Conservation (phyloP, 2,113 vertebrate species). For the Panthera tigris region DNA sequence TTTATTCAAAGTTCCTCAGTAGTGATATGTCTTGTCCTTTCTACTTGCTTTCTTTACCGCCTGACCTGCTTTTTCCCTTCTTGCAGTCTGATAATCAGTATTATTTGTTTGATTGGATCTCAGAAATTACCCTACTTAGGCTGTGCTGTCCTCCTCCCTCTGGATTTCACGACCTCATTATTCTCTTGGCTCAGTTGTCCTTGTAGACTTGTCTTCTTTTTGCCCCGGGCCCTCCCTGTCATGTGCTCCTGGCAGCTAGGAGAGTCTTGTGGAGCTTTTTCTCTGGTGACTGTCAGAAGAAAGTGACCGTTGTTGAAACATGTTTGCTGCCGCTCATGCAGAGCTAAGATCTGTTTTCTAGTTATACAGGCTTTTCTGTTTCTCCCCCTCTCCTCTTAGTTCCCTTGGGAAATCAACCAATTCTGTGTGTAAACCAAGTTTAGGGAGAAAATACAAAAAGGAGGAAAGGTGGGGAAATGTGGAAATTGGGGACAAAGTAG, state of each 20-base stretch:
- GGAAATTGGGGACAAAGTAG: slow-evolving; percentile 47
- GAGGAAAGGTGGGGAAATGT: slow-evolving; percentile 16
- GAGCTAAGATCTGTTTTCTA: neutral
- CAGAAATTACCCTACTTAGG: neutral
- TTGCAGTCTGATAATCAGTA: slow-evolving; percentile 20
- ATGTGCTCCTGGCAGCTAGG: neutral
- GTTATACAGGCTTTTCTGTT: slow-evolving; percentile 60
- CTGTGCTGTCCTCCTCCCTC: neutral
- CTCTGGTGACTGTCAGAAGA: neutral
- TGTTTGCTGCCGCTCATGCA: neutral
- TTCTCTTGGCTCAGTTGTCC: slow-evolving; percentile 19
- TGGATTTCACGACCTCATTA: slow-evolving; percentile 45
- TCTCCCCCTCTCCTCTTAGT: neutral
- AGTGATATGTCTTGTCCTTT: neutral
- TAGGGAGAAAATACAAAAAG: neutral
- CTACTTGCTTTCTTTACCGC: neutral
- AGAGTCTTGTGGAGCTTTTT: neutral
- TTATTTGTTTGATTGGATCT: neutral
- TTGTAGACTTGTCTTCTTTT: slow-evolving; percentile 56
- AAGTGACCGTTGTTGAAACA: neutral
- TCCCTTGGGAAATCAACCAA: slow-evolving; percentile 26
- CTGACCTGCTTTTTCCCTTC: neutral
- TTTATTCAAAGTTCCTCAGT: neutral
- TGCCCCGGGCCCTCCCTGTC: neutral
- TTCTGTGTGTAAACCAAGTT: slow-evolving; percentile 48